Percentiles rank a stretch among this genome's conserved stretches.
Evolutionary conservation across 1,140 invertebrate species (phyloP).

Genomic region (Calliphora vicina): DNA sequence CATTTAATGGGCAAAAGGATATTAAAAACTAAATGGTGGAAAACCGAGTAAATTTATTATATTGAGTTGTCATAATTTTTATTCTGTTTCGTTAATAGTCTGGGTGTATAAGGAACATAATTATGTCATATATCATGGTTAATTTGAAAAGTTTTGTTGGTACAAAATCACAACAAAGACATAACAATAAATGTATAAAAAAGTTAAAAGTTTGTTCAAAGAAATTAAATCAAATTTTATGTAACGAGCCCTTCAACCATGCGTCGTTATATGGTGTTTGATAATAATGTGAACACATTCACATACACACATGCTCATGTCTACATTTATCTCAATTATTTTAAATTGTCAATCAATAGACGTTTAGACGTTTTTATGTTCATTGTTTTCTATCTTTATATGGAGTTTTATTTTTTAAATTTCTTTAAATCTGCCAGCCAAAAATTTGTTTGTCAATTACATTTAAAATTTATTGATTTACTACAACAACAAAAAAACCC

Average conservation of each 20-base stretch:
- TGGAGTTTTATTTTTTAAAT: background rate
- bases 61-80: background rate
- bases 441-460: conserved; percentile 27
- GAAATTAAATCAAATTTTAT: background rate
- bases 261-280: background rate
- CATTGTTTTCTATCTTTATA: background rate
- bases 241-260: background rate
- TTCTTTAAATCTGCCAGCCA: background rate
- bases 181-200: background rate
- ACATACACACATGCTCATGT: background rate
- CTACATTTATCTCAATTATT: conserved; percentile 16
- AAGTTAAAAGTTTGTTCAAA: background rate
- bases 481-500: background rate
- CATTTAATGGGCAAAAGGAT: background rate
- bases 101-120: background rate
- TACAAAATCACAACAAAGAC: background rate
- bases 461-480: conserved; percentile 25
- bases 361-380: conserved; percentile 19
- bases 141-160: background rate
- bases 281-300: background rate
- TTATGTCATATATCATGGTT: background rate
- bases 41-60: background rate
- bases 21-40: background rate
- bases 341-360: conserved; percentile 32
- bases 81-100: background rate